These are phyloP conservation scores for Notocelia uddmanniana DNA, from an alignment of 2,888 invertebrate species.

Conservation along the genomic window DNA sequence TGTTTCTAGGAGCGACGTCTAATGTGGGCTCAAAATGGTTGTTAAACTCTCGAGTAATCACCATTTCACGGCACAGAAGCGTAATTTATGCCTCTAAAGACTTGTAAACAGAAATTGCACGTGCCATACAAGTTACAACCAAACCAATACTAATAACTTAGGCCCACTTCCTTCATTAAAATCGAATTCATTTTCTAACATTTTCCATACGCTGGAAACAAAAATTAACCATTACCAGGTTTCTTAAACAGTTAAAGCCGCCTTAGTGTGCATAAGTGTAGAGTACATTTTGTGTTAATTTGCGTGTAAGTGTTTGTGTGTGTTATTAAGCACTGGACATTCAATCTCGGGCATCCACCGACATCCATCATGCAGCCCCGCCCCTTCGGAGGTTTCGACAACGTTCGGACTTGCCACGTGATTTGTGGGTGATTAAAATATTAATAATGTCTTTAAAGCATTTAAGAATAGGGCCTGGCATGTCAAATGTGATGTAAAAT, in stretches of 20 bases:
- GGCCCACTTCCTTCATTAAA: constrained; percentile 51
- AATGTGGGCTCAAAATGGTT: no score
- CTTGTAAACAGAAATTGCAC: constrained; percentile 33
- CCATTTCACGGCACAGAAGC: constrained; percentile 5
- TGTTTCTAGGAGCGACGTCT: background rate
- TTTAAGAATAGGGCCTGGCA: constrained; percentile 50
- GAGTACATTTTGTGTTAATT: constrained; percentile 13
- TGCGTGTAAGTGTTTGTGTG: constrained; percentile 24
- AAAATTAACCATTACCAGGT: constrained; percentile 48
- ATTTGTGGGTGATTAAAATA: constrained; percentile 67
- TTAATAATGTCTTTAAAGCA: constrained; percentile 56
- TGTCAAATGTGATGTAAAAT: constrained; percentile 42
- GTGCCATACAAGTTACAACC: constrained; percentile 6
- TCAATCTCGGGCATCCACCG: constrained; percentile 63
- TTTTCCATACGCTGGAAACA: constrained; percentile 49
- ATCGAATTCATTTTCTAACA: constrained; percentile 51
- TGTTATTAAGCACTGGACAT: constrained; percentile 56
- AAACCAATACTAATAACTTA: constrained; percentile 40
- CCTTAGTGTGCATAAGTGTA: constrained; percentile 20
- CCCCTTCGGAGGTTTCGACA: constrained; percentile 64
- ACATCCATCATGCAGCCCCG: constrained; percentile 80
- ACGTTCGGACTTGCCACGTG: constrained; percentile 49
- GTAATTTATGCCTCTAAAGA: constrained; percentile 22
- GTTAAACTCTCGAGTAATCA: constrained; percentile 2
- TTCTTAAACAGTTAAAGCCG: background rate